Evolutionary conservation across 2,888 invertebrate genomes (phyloP).

Genomic region (Coelopa pilipes): DNA sequence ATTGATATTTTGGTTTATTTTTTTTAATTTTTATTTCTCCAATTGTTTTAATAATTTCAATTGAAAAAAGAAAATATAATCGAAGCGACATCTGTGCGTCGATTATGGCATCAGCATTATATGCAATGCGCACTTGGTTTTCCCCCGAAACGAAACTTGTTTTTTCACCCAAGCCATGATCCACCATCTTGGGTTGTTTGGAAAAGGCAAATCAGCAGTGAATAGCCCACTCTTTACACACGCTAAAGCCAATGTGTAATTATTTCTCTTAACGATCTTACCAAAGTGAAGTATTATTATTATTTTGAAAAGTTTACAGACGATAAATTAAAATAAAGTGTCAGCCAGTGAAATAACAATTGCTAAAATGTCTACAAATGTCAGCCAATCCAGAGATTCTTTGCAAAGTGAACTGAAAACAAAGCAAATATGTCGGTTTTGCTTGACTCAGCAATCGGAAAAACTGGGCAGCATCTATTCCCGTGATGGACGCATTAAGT

Average conservation of each 20-base stretch:
- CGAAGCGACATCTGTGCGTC: not conserved
- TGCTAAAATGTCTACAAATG: not conserved
- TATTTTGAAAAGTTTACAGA: not conserved
- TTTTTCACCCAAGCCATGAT: slow-evolving; percentile 48
- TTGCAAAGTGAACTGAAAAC: slow-evolving; percentile 68
- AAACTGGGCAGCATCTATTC: slow-evolving; percentile 76
- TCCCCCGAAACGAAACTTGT: slow-evolving; percentile 1
- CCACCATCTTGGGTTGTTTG: slow-evolving; percentile 46
- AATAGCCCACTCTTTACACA: not conserved
- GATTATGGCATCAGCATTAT: not conserved
- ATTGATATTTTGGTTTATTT: not conserved
- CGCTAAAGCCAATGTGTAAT: not conserved
- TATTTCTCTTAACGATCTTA: not conserved
- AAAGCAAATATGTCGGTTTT: slow-evolving; percentile 80
- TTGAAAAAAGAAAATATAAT: too few species aligned
- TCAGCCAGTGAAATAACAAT: not conserved
- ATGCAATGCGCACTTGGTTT: slow-evolving; percentile 7
- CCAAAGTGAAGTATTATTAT: not conserved
- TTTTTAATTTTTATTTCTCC: not conserved
- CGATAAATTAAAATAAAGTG: not conserved
- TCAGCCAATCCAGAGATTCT: not conserved
- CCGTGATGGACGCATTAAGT: slow-evolving; percentile 69
- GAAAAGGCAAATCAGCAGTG: not conserved
- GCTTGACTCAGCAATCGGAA: slow-evolving; percentile 73
- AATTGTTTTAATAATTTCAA: not conserved